Percentiles rank a stretch among this genome's conserved stretches.
Conservation (phyloP, 2,113 vertebrate species). For the Platycercus adscitus region DNA sequence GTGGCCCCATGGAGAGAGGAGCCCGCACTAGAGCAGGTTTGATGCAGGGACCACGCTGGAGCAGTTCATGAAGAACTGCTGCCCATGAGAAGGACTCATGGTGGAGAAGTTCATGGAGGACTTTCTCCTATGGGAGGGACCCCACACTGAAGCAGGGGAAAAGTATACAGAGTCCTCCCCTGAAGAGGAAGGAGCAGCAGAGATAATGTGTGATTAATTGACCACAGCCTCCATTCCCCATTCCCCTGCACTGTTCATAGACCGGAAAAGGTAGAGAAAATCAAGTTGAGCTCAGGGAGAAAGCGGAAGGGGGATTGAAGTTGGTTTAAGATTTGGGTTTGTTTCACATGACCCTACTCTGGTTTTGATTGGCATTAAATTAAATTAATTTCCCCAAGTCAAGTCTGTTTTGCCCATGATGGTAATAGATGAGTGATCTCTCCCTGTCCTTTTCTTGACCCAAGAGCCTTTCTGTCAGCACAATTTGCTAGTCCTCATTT, state of each 20-base stretch:
- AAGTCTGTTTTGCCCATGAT: background rate
- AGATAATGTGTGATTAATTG: background rate
- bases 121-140: background rate
- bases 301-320: background rate
- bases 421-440: background rate
- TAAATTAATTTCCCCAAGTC: background rate
- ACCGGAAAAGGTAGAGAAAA: background rate
- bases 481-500: background rate
- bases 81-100: fast-evolving
- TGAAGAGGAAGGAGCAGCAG: background rate
- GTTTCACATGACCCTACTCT: background rate
- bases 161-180: background rate
- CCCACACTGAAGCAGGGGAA: background rate
- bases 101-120: background rate
- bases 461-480: background rate
- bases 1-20: background rate
- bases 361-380: background rate
- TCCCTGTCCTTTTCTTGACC: background rate
- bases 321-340: background rate
- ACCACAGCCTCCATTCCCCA: background rate
- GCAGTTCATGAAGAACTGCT: background rate
- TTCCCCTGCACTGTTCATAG: background rate
- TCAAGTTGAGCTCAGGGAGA: background rate
- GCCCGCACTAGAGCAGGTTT: fast-evolving
- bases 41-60: background rate